Percentiles rank a stretch among this genome's conserved stretches.
phyloP scores from a whole-genome alignment of 2,888 invertebrate genomes.

The Carterocephalus palaemon region DNA sequence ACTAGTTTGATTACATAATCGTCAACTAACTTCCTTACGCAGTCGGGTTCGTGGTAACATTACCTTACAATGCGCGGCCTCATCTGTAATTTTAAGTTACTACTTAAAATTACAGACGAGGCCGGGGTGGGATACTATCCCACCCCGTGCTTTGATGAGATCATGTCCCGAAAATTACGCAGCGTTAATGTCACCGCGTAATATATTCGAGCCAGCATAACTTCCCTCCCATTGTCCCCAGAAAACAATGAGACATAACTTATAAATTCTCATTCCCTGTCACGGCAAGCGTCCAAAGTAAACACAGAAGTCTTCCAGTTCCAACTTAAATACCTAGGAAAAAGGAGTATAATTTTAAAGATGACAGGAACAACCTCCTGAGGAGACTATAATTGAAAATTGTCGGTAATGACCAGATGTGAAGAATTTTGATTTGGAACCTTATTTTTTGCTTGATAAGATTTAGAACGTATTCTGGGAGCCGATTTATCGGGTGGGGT shows the following conservation, averaged over 20 bases:
- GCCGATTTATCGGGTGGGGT: constrained; percentile 36
- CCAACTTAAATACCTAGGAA: constrained; percentile 32
- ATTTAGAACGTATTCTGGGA: constrained; percentile 21
- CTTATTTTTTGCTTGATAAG: constrained; percentile 28
- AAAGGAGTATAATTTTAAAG: constrained; percentile 41
- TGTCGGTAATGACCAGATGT: constrained; percentile 37
- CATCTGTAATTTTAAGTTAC: constrained; percentile 17
- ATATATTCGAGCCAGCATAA: constrained; percentile 26
- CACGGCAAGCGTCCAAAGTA: constrained; percentile 24
- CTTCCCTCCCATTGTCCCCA: constrained; percentile 30
- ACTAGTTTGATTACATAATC: no score
- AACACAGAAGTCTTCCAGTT: constrained; percentile 24
- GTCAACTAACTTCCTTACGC: no score
- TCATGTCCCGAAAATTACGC: constrained; percentile 23
- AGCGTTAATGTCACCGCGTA: constrained; percentile 21
- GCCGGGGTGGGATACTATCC: no score
- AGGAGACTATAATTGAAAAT: constrained; percentile 41
- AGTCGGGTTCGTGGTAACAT: neutral
- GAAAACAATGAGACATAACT: constrained; percentile 32
- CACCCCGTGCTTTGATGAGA: constrained; percentile 15
- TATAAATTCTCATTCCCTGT: constrained; percentile 34
- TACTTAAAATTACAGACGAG: no score
- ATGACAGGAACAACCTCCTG: constrained; percentile 40
- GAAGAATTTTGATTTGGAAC: constrained; percentile 26
- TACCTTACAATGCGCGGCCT: neutral